Evolutionary conservation across 2,797 vertebrate genomes (phyloP), one percentile per base, ranked within the genome.

Genomic region (Melanotaenia trifasciata): DNA sequence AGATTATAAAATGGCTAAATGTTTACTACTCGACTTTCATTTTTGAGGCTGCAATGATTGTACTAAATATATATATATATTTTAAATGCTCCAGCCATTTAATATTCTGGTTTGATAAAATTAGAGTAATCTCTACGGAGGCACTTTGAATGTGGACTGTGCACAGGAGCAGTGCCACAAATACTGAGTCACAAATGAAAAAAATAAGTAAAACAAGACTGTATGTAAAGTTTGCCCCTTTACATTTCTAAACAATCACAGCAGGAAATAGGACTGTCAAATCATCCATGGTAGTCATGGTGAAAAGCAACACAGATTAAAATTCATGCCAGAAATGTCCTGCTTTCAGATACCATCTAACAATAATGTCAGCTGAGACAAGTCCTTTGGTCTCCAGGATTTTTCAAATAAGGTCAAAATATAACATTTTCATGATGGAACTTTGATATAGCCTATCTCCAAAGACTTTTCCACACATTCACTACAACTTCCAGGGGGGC

Each of bases 1-100:
- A 84, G 72, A 88, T 73, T 75, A 74, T 33, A 67, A 72, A 88
- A 84, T 67, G 53, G 66, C 69, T 47, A 47, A 26, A 79, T 6
- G 28, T 30, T 30, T 30, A 4, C 69, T 59, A 58, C 43, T 13
- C 68, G 18, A 60, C 58, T 62, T 53, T 69, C 30, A 67, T 71
- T 70, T 53, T 33, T 62, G 61, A 74, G 38, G 64, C 61, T 72
- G 33, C 60, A 50, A 5, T n/a, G 50, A 45, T 14, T 30, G 24
- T 26, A 33, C 11, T 71, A 50, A 57, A 56, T 33, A 75, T 50
- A 20, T 33, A 75, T 50, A 20, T 51, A 24, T 22, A 24, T n/a
- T 24, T 58, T 26, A 56, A 11, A 24, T n/a, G n/a, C 16, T 51
- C 20, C 22, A 33, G 10, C 1, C 2, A 59, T 36, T 51, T 43